Evolutionary conservation across 1,140 invertebrate genomes (phyloP), one percentile per base, ranked within the genome.

Genomic region (Laupala kohalensis): DNA sequence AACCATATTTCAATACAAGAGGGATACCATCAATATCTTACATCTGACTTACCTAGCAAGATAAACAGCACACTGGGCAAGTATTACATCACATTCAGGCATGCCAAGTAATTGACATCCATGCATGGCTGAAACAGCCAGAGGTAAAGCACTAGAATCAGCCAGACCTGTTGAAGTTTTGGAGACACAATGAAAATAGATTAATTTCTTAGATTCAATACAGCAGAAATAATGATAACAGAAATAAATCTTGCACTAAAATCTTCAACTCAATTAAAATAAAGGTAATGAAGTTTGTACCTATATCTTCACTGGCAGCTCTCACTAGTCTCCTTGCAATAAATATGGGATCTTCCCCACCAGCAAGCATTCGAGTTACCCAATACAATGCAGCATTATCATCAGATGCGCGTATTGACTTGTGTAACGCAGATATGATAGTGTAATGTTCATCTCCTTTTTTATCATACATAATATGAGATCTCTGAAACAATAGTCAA

Each of bases 401-500:
- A 78, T 93, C 90, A 19, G 89, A 88, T 0, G 91, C 92, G 76
- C 93, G 83, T n/a, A 95, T 89, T 0, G 91, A 92, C 79, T 95
- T 94, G 74, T 93, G 91, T 37, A 94, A 80, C 0, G 92, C 92
- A 12, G 92, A 94, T 75, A 91, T 89, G 26, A 87, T 88, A 76
- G 94, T 90, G 78, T 93, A 95, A 80, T 94, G 92, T 77, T 93
- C 89, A 72, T 94, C 92, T 19, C 92, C 92, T 78, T 87, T 86
- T 72, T 86, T 85, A 76, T 94, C 92, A 79, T 94, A 94, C 19
- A 92, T 74, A 74, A 92, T 83, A 77, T 90, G 89, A 25, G 88
- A 86, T 75, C 86, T 86, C 78, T 90, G 83, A 19, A 89, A 79
- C 65, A 24, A 66, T 12, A 24, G 19, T 66, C 15, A 5, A 65